Evolutionary conservation across 2,113 vertebrate genomes (phyloP).

Genomic region (Colistium nudipinnis): DNA sequence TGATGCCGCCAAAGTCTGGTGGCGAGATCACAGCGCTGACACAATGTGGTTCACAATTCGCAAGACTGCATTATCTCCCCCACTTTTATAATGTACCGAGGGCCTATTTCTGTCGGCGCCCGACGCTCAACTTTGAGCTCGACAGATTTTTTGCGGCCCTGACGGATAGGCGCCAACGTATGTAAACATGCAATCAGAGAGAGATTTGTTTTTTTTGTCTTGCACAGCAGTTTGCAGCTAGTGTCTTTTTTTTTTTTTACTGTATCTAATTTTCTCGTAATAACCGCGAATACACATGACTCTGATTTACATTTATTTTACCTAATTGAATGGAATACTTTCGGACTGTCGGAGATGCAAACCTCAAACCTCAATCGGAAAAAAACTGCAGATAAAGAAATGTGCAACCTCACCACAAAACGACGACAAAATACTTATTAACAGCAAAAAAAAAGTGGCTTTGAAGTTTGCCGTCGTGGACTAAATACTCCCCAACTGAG

Average conservation of each 20-base stretch:
- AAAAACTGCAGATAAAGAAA: constrained; percentile 49
- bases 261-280: too few relatives aligned
- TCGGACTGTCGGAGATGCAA: constrained; percentile 27
- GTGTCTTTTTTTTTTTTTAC: constrained; percentile 14
- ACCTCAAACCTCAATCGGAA: constrained; percentile 46
- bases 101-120: constrained; percentile 60
- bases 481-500: constrained; percentile 52
- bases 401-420: constrained; percentile 46
- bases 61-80: constrained; percentile 69
- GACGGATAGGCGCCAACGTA: constrained; percentile 18
- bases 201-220: background rate
- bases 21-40: constrained; percentile 68
- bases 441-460: constrained; percentile 49
- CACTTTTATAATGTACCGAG: constrained; percentile 66
- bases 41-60: constrained; percentile 74
- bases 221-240: constrained; percentile 8
- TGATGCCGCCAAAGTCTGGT: constrained; percentile 65
- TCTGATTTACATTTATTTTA: constrained; percentile 44
- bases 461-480: constrained; percentile 58
- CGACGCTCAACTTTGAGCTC: constrained; percentile 40
- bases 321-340: constrained; percentile 42
- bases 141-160: constrained; percentile 22
- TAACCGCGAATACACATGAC: constrained; percentile 32
- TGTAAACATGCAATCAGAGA: constrained; percentile 1
- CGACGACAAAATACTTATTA: constrained; percentile 61